These are phyloP conservation scores for Teleogryllus oceanicus DNA, from an alignment of 2,888 invertebrate genomes.

Conservation along the genomic window DNA sequence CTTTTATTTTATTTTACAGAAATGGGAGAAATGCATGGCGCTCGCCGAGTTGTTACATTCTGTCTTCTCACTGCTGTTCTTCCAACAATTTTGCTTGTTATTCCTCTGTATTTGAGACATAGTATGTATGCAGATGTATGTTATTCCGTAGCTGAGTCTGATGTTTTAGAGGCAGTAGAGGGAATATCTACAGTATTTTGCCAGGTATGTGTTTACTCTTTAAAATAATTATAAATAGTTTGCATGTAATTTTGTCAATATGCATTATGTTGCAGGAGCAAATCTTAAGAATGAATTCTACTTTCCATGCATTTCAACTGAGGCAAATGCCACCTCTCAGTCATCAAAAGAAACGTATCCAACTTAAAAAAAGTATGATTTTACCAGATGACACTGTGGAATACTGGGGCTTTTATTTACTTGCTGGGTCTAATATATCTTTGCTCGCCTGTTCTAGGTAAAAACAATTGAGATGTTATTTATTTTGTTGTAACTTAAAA, in stretches of 20 bases:
- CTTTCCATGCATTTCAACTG: conserved; percentile 69
- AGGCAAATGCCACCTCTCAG: conserved; percentile 66
- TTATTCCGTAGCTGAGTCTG: conserved; percentile 78
- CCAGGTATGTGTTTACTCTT: conserved; percentile 45
- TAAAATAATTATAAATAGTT: background rate
- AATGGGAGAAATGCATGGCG: conserved; percentile 68
- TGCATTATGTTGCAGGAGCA: conserved; percentile 56
- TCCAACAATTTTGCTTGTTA: conserved; percentile 69
- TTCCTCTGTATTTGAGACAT: conserved; percentile 74
- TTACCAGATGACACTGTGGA: conserved; percentile 81
- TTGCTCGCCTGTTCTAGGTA: conserved; percentile 76
- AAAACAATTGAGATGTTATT: conserved; percentile 27
- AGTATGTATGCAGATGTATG: conserved; percentile 71
- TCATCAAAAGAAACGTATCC: conserved; percentile 64
- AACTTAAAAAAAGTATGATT: conserved; percentile 75
- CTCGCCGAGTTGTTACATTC: conserved; percentile 71
- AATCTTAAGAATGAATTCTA: conserved; percentile 70
- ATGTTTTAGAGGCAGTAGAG: conserved; percentile 76
- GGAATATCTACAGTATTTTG: conserved; percentile 82
- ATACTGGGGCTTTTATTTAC: conserved; percentile 83
- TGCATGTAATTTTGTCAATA: conserved; percentile 18
- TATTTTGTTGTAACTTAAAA: conserved; percentile 4
- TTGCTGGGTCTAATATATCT: conserved; percentile 72
- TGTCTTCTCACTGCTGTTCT: conserved; percentile 72
- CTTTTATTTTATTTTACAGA: conserved; percentile 25